Percentiles rank a stretch among this genome's conserved stretches.
These are phyloP conservation scores for Hirudo medicinalis DNA, from an alignment of 1,140 invertebrate species.

Conservation along the genomic window DNA sequence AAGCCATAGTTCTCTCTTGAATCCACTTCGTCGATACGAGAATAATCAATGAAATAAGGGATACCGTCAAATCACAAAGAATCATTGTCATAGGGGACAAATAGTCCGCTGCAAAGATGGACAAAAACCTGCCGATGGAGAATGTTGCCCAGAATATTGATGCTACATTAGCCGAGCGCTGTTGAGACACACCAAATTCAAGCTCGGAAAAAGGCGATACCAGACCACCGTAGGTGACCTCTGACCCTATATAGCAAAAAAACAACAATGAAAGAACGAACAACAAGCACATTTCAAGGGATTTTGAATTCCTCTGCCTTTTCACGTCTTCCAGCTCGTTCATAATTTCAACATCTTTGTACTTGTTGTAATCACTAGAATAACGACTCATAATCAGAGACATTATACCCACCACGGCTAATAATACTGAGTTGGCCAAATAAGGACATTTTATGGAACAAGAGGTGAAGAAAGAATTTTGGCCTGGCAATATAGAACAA, in stretches of 20 bases:
- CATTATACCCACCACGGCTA: neutral
- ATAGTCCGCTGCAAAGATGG: neutral
- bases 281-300: conserved; percentile 28
- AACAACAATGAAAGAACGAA: conserved; percentile 36
- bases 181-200: conserved; percentile 31
- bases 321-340: neutral
- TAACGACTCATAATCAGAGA: neutral
- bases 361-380: neutral
- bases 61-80: neutral
- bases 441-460: conserved; percentile 6
- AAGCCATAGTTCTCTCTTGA: conserved; percentile 8
- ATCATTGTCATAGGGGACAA: neutral
- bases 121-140: conserved; percentile 34
- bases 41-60: neutral
- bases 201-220: conserved; percentile 38
- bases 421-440: neutral
- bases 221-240: conserved; percentile 44
- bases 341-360: neutral
- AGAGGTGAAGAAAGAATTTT: neutral
- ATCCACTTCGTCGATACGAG: neutral
- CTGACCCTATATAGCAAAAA: conserved; percentile 42
- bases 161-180: conserved; percentile 37
- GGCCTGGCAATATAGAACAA: neutral
- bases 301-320: neutral
- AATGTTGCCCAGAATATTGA: conserved; percentile 45